phyloP scores from a whole-genome alignment of 2,888 invertebrate genomes.

The Bhutanitis thaidina region DNA sequence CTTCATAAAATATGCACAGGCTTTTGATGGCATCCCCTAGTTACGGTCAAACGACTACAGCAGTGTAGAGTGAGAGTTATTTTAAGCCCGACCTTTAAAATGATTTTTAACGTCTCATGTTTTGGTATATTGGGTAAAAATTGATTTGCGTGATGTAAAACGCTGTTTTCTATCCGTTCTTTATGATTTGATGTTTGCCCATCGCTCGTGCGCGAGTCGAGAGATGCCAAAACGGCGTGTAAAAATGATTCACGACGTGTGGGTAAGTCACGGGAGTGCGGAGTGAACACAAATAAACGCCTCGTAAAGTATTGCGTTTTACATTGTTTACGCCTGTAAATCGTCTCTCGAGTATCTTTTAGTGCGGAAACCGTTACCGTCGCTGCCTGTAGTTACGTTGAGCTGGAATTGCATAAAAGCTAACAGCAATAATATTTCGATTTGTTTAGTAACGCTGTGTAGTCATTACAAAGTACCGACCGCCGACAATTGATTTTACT shows the following conservation, averaged over 20 bases:
- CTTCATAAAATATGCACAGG: constrained; percentile 2
- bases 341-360: constrained; percentile 15
- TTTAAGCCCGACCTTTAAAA: background rate
- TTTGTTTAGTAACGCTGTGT: background rate
- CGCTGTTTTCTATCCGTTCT: constrained; percentile 4
- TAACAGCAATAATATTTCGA: background rate
- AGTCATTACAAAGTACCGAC: no score
- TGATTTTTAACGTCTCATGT: constrained; percentile 6
- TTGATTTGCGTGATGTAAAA: constrained; percentile 9
- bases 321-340: constrained; percentile 30
- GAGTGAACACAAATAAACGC: constrained; percentile 31
- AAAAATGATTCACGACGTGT: constrained; percentile 35
- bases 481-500: no score
- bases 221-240: constrained; percentile 15
- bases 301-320: constrained; percentile 30
- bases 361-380: constrained; percentile 5
- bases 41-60: background rate
- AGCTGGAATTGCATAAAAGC: background rate
- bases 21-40: background rate
- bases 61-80: background rate
- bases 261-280: constrained; percentile 20
- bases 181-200: background rate
- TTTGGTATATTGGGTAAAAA: constrained; percentile 7
- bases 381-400: background rate
- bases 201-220: background rate